Evolutionary conservation across 2,113 vertebrate genomes (phyloP), one percentile per base, ranked within the genome.

Genomic region (Lepisosteus osseus): DNA sequence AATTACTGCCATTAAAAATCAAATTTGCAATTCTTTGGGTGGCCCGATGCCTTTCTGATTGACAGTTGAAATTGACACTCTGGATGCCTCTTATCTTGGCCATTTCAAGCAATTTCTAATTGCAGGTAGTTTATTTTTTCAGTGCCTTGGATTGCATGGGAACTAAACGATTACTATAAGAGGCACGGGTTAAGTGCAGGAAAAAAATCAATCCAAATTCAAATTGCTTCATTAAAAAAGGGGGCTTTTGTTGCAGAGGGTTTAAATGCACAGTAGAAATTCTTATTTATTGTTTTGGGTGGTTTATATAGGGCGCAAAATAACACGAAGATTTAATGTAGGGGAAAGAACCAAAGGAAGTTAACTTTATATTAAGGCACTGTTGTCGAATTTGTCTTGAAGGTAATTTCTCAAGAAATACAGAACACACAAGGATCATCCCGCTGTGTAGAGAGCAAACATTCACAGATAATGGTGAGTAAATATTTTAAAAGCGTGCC

Each of bases 61-160:
- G 97, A 94, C 96, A 97, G 95, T 84, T 95, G 96, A 94, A 97
- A 97, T 98, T 95, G 95, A 97, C 95, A 96, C 96, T 95, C 90
- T 90, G 89, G 89, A 88, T 92, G 91, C 93, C 95, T 95, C 95
- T 98, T 95, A 95, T 95, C 91, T 91, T 81, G 90, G 83, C 92
- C 95, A 94, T 95, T 95, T 94, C 90, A 89, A 93, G 92, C 94
- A 94, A 94, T 95, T 96, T 96, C 95, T 98, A 97, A 98, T 97
- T 98, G 94, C 94, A 97, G 95, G 95, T 97, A 96, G 94, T 94
- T 93, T 92, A 91, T 90, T 89, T 88, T 86, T 90, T 90, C 90
- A 78, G 92, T 92, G 90, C 93, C 91, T 93, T 93, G 95, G 93
- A 95, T 95, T 95, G 94, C 93, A 91, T 86, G 88, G 94, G 93